phyloP scores from a whole-genome alignment of 2,888 invertebrate species.

The Luffia ferchaultella region DNA sequence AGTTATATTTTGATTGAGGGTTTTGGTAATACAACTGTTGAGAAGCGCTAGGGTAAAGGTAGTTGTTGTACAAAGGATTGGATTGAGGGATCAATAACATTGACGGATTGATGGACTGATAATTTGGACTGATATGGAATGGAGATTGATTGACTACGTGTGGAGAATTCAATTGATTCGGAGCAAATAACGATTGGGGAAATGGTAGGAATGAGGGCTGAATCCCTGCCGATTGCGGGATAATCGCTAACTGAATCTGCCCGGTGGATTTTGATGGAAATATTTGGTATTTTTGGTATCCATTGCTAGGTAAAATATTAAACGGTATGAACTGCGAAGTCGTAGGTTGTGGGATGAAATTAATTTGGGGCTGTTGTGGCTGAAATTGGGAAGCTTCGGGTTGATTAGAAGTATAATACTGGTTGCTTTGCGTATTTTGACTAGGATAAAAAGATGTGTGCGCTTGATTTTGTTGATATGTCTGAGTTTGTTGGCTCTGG shows the following conservation, averaged over 20 bases:
- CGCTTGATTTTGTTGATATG: constrained; percentile 34
- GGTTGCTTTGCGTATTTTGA: constrained; percentile 27
- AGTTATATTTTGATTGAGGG: neutral
- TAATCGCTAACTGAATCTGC: constrained; percentile 40
- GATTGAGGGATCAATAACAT: neutral
- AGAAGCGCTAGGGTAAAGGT: neutral
- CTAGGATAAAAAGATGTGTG: constrained; percentile 49
- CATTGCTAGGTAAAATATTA: constrained; percentile 45
- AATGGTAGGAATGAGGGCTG: constrained; percentile 30
- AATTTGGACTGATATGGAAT: neutral
- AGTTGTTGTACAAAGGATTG: neutral
- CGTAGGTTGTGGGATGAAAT: constrained; percentile 29
- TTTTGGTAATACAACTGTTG: neutral
- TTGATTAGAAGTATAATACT: constrained; percentile 36
- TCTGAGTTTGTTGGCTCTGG: constrained; percentile 23
- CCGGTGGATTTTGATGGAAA: constrained; percentile 36
- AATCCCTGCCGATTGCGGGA: constrained; percentile 37
- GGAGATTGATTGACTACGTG: neutral
- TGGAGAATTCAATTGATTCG: neutral
- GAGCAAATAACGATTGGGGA: constrained; percentile 28
- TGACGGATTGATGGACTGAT: neutral
- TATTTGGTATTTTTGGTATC: constrained; percentile 51
- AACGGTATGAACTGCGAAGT: constrained; percentile 43
- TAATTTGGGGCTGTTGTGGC: constrained; percentile 31
- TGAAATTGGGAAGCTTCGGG: constrained; percentile 24